Percentiles rank a stretch among this genome's conserved stretches.
phyloP scores from a whole-genome alignment of 2,797 vertebrate species.

The Chaetophractus vellerosus region DNA sequence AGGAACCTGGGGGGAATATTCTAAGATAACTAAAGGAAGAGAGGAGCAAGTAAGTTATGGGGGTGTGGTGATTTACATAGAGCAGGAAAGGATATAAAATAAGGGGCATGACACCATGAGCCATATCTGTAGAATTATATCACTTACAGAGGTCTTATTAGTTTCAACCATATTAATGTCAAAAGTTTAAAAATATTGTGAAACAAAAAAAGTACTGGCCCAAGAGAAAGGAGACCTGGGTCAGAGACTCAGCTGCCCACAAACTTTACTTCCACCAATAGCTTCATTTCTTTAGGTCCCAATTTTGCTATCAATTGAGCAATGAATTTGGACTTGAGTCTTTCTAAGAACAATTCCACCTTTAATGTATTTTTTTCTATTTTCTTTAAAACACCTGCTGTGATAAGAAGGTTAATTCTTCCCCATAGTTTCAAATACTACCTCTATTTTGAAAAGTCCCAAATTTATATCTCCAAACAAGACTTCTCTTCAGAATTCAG shows the following conservation, averaged over 20 bases:
- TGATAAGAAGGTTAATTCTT: slow-evolving; percentile 2
- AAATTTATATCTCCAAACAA: slow-evolving; percentile 32
- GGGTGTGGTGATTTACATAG: not conserved
- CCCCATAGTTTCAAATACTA: not conserved
- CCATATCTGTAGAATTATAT: not conserved
- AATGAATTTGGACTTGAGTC: not conserved
- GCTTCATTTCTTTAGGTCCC: not conserved
- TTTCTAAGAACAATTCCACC: slow-evolving; percentile 32
- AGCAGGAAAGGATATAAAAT: not conserved
- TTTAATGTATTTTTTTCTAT: slow-evolving; percentile 34
- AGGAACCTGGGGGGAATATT: not conserved
- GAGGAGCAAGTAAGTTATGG: not conserved
- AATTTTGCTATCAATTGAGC: not conserved
- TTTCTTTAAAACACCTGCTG: not conserved
- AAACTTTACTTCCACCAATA: not conserved
- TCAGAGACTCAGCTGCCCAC: not conserved
- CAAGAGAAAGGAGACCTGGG: not conserved
- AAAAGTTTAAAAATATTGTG: not conserved
- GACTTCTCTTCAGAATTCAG: slow-evolving; percentile 9
- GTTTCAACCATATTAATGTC: not conserved
- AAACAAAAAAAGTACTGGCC: not conserved
- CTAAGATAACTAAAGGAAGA: not conserved
- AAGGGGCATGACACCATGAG: not conserved
- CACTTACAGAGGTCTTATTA: not conserved
- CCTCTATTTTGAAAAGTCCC: not conserved